These are phyloP conservation scores for Hedychridium roseum DNA, from an alignment of 2,888 invertebrate genomes.

Conservation along the genomic window DNA sequence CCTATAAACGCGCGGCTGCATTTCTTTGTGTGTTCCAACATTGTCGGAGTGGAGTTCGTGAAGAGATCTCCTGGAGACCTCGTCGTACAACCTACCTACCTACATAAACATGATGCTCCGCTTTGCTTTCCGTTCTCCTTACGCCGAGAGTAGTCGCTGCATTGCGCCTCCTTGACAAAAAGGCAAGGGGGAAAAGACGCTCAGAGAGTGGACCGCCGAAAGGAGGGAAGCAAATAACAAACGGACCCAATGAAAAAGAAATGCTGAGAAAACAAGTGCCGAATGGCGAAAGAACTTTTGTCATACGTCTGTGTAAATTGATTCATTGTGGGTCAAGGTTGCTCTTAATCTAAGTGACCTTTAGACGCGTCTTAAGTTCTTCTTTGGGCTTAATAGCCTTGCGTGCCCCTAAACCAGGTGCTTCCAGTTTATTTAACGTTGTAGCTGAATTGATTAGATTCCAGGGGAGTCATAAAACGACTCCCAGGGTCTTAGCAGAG, in stretches of 20 bases:
- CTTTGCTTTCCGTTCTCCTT: constrained; percentile 49
- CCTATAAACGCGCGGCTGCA: too few relatives aligned
- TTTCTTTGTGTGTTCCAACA: not conserved
- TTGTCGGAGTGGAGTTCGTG: not conserved
- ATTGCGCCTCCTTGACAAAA: constrained; percentile 35
- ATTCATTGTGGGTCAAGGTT: constrained; percentile 35
- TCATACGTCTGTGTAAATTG: too few relatives aligned
- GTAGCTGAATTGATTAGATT: too few relatives aligned
- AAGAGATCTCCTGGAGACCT: constrained; percentile 32
- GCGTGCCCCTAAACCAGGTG: too few relatives aligned
- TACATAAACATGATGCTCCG: constrained; percentile 48
- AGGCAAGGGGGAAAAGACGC: constrained; percentile 26
- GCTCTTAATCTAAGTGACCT: constrained; percentile 7
- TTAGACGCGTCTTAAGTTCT: not conserved
- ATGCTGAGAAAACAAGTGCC: too few relatives aligned
- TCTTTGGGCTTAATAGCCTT: too few relatives aligned
- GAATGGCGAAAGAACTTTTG: too few relatives aligned
- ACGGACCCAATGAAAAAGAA: too few relatives aligned
- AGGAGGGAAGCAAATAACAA: too few relatives aligned
- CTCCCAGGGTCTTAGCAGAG: too few relatives aligned
- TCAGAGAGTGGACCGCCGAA: constrained; percentile 3
- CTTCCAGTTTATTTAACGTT: too few relatives aligned
- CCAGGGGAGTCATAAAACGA: too few relatives aligned
- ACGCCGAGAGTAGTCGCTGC: constrained; percentile 33
- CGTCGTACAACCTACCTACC: constrained; percentile 46